Percentiles rank a stretch among this genome's conserved stretches.
phyloP scores from a whole-genome alignment of 2,797 vertebrate genomes.

The Pangasius krempfi region DNA sequence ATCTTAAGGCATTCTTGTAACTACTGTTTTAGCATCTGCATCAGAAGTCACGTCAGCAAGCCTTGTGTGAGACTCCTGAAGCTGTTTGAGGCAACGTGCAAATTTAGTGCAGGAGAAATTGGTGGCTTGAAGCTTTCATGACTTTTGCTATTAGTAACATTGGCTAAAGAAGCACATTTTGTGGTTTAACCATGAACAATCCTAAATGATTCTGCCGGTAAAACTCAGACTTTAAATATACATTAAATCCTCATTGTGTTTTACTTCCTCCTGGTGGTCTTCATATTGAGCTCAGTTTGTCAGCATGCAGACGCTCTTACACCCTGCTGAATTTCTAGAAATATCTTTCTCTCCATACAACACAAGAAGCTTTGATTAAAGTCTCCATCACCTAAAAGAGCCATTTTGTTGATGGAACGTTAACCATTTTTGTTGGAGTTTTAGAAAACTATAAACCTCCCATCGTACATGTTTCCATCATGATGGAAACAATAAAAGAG shows the following conservation, averaged over 20 bases:
- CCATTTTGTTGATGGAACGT: not conserved
- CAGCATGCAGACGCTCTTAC: not conserved
- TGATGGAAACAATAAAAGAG: not conserved
- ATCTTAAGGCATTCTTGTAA: not conserved
- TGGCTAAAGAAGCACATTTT: not conserved
- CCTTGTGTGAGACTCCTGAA: not conserved
- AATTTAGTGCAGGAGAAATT: not conserved
- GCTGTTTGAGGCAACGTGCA: not conserved
- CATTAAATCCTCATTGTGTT: not conserved
- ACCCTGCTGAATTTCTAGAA: not conserved
- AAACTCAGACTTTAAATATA: not conserved
- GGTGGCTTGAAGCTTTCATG: not conserved
- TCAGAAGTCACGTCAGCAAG: not conserved
- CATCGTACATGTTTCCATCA: not conserved
- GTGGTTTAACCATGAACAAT: not conserved
- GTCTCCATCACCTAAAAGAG: not conserved
- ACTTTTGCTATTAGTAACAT: not conserved
- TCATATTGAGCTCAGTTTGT: not conserved
- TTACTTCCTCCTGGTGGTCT: not conserved
- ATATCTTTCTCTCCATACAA: not conserved
- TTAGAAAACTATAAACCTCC: too few species aligned
- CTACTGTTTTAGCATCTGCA: not conserved
- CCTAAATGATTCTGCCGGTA: not conserved
- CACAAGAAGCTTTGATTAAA: not conserved
- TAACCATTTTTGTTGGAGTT: not conserved